Evolutionary conservation across 2,888 invertebrate genomes (phyloP).

Genomic region (Labia minor): DNA sequence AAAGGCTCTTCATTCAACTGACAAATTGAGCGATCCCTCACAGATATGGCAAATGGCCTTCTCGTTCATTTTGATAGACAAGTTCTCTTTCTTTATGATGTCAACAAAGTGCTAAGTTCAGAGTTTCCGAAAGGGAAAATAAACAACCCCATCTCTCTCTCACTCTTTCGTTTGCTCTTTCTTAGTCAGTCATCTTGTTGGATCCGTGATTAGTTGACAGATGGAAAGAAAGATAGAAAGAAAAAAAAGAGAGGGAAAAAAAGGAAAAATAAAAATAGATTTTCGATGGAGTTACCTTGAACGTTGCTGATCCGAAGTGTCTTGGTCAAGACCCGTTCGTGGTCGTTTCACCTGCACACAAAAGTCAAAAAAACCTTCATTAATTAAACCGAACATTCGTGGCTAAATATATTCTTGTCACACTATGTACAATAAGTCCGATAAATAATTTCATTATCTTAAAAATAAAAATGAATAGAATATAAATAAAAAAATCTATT

Average conservation of each 20-base stretch:
- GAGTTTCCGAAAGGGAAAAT: neutral
- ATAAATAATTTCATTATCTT: too few species aligned
- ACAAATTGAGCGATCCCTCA: too few species aligned
- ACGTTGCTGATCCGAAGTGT: slow-evolving; percentile 43
- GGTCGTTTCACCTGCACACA: slow-evolving; percentile 60
- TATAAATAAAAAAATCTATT: too few species aligned
- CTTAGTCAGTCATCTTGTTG: neutral
- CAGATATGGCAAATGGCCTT: neutral
- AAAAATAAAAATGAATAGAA: too few species aligned
- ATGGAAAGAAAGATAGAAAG: neutral
- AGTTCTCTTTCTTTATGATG: neutral
- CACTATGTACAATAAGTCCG: too few species aligned
- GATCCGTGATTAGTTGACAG: neutral
- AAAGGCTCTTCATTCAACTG: too few species aligned
- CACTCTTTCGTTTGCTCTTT: neutral
- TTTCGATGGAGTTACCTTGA: neutral
- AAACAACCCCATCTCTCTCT: neutral
- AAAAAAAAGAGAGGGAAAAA: neutral
- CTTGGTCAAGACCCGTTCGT: slow-evolving; percentile 49
- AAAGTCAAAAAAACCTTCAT: too few species aligned
- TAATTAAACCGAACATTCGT: too few species aligned
- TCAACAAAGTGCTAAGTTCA: neutral
- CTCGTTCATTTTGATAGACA: neutral
- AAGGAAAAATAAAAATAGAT: neutral
- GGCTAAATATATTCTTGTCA: too few species aligned